Percentiles rank a stretch among this genome's conserved stretches.
These are phyloP conservation scores for Misgurnus mizolepis DNA, from an alignment of 2,113 vertebrate genomes.

Conservation along the genomic window DNA sequence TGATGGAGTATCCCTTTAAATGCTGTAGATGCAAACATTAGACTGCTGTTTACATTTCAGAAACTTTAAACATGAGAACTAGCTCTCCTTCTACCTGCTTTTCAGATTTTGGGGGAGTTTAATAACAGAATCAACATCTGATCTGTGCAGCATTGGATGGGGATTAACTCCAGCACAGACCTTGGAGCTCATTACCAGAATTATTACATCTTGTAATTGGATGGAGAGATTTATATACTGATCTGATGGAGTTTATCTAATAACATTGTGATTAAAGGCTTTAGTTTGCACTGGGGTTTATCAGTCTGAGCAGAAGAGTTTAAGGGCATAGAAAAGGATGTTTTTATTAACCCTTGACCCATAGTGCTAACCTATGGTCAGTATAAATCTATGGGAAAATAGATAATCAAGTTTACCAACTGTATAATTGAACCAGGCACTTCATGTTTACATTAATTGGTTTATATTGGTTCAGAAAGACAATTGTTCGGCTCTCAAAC, in stretches of 20 bases:
- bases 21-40: background rate
- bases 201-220: slow-evolving; percentile 97
- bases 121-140: slow-evolving; percentile 97
- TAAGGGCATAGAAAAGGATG: slow-evolving; percentile 33
- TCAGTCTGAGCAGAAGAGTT: slow-evolving; percentile 54
- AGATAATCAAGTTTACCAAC: background rate
- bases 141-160: slow-evolving; percentile 87
- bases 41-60: slow-evolving; percentile 36
- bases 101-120: slow-evolving; percentile 96
- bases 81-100: slow-evolving; percentile 51
- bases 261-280: slow-evolving; percentile 66
- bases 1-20: no score
- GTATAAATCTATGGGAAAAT: no score
- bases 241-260: slow-evolving; percentile 56
- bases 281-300: slow-evolving; percentile 63
- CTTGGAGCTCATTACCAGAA: slow-evolving; percentile 96
- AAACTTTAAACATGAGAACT: slow-evolving; percentile 33
- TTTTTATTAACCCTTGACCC: slow-evolving; percentile 58
- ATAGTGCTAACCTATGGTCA: slow-evolving; percentile 1
- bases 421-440: background rate
- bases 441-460: no score
- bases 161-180: slow-evolving; percentile 88
- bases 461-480: no score
- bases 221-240: slow-evolving; percentile 84
- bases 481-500: no score